Conservation (phyloP, 2,797 vertebrate genomes). For the Leontocebus nigricollis region DNA sequence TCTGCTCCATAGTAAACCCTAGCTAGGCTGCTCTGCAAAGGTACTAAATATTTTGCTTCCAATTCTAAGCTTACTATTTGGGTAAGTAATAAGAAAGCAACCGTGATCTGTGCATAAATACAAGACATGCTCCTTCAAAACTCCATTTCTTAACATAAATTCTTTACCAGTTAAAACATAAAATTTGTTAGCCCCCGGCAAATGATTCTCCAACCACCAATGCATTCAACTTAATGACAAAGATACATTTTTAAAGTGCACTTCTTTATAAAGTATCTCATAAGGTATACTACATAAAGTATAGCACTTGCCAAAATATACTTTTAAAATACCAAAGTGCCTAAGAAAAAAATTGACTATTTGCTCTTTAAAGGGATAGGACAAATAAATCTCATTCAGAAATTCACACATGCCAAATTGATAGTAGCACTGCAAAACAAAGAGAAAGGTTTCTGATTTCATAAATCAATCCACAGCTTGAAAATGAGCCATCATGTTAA, state of each 20-base stretch:
- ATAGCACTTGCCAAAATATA: background rate
- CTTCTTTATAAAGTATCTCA: background rate
- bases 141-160: conserved; percentile 12
- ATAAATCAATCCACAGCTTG: background rate
- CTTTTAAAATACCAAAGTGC: conserved; percentile 43
- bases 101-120: conserved; percentile 2
- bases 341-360: background rate
- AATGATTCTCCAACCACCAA: conserved; percentile 17
- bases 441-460: background rate
- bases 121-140: background rate
- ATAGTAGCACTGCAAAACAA: background rate
- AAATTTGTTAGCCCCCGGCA: background rate
- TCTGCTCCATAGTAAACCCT: conserved; percentile 15
- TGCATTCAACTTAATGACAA: conserved; percentile 8
- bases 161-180: background rate
- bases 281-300: background rate
- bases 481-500: background rate
- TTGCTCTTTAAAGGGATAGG: background rate
- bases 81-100: conserved; percentile 1
- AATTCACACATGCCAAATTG: background rate
- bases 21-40: background rate
- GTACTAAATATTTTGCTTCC: background rate
- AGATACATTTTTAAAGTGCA: background rate
- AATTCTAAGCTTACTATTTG: background rate
- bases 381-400: background rate